Evolutionary conservation across 2,888 invertebrate species (phyloP).

Genomic region (Ochropleura plecta): DNA sequence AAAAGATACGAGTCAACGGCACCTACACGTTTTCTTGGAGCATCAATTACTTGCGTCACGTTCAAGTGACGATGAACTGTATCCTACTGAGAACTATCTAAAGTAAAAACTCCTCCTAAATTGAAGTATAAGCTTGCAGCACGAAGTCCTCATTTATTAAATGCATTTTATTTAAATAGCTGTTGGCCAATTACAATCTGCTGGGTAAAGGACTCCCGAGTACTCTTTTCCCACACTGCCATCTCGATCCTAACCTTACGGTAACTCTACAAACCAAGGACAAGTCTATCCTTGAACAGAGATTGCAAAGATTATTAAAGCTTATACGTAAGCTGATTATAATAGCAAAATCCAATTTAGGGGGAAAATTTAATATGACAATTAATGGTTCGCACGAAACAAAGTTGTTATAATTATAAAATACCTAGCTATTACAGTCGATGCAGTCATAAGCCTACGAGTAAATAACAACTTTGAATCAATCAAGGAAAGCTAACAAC

Average conservation of each 20-base stretch:
- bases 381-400: constrained; percentile 8
- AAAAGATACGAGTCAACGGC: constrained; percentile 69
- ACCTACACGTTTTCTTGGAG: constrained; percentile 66
- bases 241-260: not conserved
- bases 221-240: not conserved
- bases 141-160: not conserved
- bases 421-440: constrained; percentile 6
- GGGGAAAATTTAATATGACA: not conserved
- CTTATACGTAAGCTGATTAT: not conserved
- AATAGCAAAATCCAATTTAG: not conserved
- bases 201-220: not conserved
- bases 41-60: constrained; percentile 66
- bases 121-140: not conserved
- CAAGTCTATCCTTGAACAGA: not conserved
- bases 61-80: constrained; percentile 62
- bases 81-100: not conserved
- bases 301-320: no score
- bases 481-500: constrained; percentile 29
- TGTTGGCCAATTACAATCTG: not conserved
- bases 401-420: not conserved
- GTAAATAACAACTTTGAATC: constrained; percentile 5
- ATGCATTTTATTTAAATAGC: not conserved
- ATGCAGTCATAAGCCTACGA: constrained; percentile 4
- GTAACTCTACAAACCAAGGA: not conserved
- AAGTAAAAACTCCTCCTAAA: not conserved